Evolutionary conservation across 1,140 invertebrate genomes (phyloP).

Genomic region (Cotesia vestalis): DNA sequence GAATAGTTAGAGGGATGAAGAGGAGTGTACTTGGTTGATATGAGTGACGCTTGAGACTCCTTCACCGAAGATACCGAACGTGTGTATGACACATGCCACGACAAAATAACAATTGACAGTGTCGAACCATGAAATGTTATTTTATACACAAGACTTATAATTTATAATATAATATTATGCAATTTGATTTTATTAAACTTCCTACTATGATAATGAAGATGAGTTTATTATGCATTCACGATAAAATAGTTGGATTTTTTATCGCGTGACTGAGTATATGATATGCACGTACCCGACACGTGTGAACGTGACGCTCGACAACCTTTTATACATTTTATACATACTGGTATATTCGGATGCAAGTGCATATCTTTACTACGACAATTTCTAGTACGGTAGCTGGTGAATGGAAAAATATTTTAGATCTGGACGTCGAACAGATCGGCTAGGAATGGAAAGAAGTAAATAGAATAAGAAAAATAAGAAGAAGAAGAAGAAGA

Average conservation of each 20-base stretch:
- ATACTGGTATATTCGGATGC: background rate
- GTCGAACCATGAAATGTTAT: conserved; percentile 15
- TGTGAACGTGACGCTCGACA: background rate
- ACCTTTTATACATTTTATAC: conserved; percentile 1
- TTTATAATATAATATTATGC: too few species aligned
- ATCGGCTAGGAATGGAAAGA: background rate
- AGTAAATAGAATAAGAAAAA: too few species aligned
- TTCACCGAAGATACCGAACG: background rate
- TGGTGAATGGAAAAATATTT: conserved; percentile 1
- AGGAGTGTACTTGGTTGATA: too few species aligned
- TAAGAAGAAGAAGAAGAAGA: too few species aligned
- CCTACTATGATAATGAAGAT: background rate
- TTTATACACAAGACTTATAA: conserved; percentile 4
- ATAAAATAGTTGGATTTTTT: too few species aligned
- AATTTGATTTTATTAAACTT: too few species aligned
- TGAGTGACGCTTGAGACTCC: too few species aligned
- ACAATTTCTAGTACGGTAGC: background rate
- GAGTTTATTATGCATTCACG: background rate
- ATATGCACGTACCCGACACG: background rate
- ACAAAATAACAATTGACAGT: conserved; percentile 14
- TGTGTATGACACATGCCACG: conserved; percentile 31
- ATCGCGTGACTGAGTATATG: background rate
- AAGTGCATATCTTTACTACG: conserved; percentile 6
- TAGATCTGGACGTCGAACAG: too few species aligned
- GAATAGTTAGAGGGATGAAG: too few species aligned